These are phyloP conservation scores for Drosophila helvetica DNA, from an alignment of 2,888 invertebrate species.

Conservation along the genomic window DNA sequence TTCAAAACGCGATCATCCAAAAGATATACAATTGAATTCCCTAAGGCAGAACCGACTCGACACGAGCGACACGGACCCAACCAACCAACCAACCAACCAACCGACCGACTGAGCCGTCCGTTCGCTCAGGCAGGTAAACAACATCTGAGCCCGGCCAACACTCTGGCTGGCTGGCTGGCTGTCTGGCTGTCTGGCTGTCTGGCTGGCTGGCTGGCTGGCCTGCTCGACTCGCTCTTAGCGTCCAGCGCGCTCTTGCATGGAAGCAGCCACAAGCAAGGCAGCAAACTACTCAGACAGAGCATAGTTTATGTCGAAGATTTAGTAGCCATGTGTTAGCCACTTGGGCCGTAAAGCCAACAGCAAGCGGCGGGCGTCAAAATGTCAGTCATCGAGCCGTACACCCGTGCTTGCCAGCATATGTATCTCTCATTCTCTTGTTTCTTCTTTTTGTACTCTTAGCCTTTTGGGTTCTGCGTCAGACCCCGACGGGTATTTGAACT, in stretches of 20 bases:
- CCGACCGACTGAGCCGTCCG: slow-evolving; percentile 46
- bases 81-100: slow-evolving; percentile 2
- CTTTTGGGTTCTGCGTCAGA: slow-evolving; percentile 41
- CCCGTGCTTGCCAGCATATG: not conserved
- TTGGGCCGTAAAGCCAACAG: slow-evolving; percentile 42
- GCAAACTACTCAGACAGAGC: slow-evolving; percentile 19
- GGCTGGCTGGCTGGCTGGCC: not conserved
- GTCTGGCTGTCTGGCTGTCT: not conserved
- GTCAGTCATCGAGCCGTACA: slow-evolving; percentile 31
- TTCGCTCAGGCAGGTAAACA: slow-evolving; percentile 65
- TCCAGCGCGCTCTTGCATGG: slow-evolving; percentile 24
- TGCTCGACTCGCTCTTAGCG: slow-evolving; percentile 32
- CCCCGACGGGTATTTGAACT: slow-evolving; percentile 53
- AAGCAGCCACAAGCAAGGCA: not conserved
- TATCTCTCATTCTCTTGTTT: slow-evolving; percentile 21
- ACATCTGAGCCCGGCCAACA: slow-evolving; percentile 43
- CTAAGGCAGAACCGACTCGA: slow-evolving; percentile 39
- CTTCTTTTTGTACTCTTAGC: slow-evolving; percentile 18
- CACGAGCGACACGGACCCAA: slow-evolving; percentile 36
- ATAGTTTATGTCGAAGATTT: slow-evolving; percentile 1
- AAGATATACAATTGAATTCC: slow-evolving; percentile 23
- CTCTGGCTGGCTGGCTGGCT: not conserved
- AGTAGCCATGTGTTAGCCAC: slow-evolving; percentile 26
- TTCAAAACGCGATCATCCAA: slow-evolving; percentile 7
- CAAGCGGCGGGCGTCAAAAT: slow-evolving; percentile 19